These are phyloP conservation scores for Notothenia coriiceps DNA, from an alignment of 2,113 vertebrate genomes.

Conservation along the genomic window DNA sequence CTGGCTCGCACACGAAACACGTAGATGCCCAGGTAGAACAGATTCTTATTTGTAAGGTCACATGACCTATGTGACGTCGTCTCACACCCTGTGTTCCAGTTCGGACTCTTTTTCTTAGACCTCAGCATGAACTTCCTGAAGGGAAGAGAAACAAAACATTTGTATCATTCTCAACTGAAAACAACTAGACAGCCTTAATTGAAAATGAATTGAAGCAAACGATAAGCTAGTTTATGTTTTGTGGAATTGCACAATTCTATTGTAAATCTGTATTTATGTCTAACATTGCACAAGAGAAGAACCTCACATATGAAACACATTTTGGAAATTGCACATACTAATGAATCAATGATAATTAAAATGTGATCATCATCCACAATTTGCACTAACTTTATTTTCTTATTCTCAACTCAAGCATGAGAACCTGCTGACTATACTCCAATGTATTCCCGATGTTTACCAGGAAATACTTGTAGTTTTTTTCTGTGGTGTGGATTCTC, in stretches of 20 bases:
- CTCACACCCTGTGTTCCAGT: slow-evolving; percentile 30
- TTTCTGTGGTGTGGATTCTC: neutral
- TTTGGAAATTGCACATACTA: neutral
- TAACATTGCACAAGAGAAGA: neutral
- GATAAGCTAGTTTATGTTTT: neutral
- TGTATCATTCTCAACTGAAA: neutral
- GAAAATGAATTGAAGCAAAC: too few relatives aligned
- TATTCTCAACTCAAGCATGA: neutral
- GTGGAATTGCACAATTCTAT: neutral
- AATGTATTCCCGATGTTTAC: too few relatives aligned
- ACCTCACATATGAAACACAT: neutral
- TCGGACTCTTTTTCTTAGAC: accelerated
- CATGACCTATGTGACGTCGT: slow-evolving; percentile 31
- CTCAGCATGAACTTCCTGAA: slow-evolving; percentile 41
- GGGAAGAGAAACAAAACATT: neutral
- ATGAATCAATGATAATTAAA: neutral
- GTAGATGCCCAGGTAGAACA: slow-evolving; percentile 66
- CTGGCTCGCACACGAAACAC: slow-evolving; percentile 61
- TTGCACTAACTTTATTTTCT: neutral
- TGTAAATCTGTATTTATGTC: neutral
- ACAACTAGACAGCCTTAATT: neutral
- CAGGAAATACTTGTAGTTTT: neutral
- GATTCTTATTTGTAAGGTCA: slow-evolving; percentile 44
- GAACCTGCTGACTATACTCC: neutral
- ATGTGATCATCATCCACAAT: neutral